phyloP scores from a whole-genome alignment of 2,113 vertebrate species.

The Heliornis fulica region DNA sequence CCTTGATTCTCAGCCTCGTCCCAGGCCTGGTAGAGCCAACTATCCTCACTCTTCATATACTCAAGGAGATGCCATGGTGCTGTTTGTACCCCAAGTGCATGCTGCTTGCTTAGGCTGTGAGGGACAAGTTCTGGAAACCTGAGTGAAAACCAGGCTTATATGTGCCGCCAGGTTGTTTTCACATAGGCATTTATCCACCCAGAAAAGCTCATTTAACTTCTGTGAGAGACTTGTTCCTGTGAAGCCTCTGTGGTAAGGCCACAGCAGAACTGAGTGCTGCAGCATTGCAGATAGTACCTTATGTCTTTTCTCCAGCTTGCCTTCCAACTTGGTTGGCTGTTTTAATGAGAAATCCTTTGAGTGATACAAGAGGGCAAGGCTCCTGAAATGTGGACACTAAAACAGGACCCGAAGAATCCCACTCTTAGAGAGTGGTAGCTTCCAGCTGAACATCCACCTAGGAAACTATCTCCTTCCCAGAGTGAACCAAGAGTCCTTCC shows the following conservation, averaged over 20 bases:
- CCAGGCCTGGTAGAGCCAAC: neutral
- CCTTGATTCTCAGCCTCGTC: neutral
- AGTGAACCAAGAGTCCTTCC: neutral
- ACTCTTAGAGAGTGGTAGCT: neutral
- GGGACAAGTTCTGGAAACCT: neutral
- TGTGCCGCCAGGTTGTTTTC: neutral
- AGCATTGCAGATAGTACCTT: neutral
- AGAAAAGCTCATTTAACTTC: neutral
- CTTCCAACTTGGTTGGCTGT: neutral
- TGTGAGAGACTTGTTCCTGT: neutral
- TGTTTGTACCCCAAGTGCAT: neutral
- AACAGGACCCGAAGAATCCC: neutral
- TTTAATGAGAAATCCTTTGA: neutral
- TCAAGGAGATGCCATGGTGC: neutral
- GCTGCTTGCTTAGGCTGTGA: neutral
- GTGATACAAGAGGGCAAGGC: neutral
- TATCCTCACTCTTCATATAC: neutral
- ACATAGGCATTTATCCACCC: neutral
- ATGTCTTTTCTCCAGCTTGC: neutral
- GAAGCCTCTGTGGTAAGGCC: neutral
- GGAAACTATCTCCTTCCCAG: neutral
- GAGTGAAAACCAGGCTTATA: neutral
- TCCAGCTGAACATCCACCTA: neutral
- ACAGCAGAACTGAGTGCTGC: neutral
- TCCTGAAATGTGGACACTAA: neutral